These are phyloP conservation scores for Drosophila quasianomalipes DNA, from an alignment of 2,888 invertebrate genomes.

Conservation along the genomic window DNA sequence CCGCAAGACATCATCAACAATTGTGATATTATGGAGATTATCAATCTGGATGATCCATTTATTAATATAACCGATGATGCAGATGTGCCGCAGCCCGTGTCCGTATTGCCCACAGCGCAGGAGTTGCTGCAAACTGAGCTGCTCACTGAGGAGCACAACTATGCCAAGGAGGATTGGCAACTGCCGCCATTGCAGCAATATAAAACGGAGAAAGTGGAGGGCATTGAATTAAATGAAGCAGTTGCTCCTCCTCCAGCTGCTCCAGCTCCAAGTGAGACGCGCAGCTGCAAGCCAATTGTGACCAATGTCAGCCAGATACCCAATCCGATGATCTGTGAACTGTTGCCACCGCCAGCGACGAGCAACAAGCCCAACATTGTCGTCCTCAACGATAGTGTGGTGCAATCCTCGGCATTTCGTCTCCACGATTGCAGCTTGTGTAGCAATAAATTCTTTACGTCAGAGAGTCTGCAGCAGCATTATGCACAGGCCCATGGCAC, in stretches of 20 bases:
- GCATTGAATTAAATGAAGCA: conserved; percentile 21
- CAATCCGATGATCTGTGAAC: conserved; percentile 61
- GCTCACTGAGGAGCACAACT: conserved; percentile 83
- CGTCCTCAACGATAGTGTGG: conserved; percentile 85
- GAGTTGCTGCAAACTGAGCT: conserved; percentile 79
- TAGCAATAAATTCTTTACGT: conserved; percentile 81
- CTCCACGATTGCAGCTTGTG: conserved; percentile 82
- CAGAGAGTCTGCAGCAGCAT: conserved; percentile 81
- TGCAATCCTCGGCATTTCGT: conserved; percentile 83
- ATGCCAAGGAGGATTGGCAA: conserved; percentile 83
- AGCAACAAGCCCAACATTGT: conserved; percentile 83
- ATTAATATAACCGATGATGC: conserved; percentile 85
- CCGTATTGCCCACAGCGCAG: conserved; percentile 49
- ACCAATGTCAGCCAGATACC: conserved; percentile 82
- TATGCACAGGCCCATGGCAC: conserved; percentile 52
- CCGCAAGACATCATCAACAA: conserved; percentile 84
- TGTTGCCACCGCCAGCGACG: conserved; percentile 47
- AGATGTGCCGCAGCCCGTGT: conserved; percentile 55
- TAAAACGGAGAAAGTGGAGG: conserved; percentile 83
- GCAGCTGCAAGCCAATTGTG: conserved; percentile 79
- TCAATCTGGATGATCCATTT: conserved; percentile 84
- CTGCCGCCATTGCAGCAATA: conserved; percentile 71
- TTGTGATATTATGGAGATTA: conserved; percentile 85
- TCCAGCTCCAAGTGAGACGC: conserved; percentile 39
- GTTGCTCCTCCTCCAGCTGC: neutral